These are phyloP conservation scores for Nudaria mundana DNA, from an alignment of 2,888 invertebrate genomes.

Conservation along the genomic window DNA sequence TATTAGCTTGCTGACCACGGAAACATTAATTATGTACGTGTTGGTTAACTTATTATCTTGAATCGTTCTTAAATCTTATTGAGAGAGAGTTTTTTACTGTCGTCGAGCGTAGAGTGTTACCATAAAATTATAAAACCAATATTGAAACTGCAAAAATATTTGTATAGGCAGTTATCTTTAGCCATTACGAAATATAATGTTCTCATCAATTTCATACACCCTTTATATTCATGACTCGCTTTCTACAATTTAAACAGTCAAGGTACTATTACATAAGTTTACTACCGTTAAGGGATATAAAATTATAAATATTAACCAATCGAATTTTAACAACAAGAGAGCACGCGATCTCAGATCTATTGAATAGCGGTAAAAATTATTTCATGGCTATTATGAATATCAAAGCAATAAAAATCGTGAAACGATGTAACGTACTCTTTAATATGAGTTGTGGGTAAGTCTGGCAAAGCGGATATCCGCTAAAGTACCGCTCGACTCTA, in stretches of 20 bases:
- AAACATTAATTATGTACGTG: not conserved
- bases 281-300: too few species aligned
- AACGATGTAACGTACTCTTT: conserved; percentile 37
- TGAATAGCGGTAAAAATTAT: conserved; percentile 40
- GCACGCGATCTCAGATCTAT: conserved; percentile 42
- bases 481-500: conserved; percentile 36
- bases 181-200: too few species aligned
- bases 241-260: not conserved
- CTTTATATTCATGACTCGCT: not conserved
- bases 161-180: too few species aligned
- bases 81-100: not conserved
- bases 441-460: conserved; percentile 51
- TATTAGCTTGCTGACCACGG: conserved; percentile 17
- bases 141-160: too few species aligned
- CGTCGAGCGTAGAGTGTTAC: not conserved
- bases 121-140: too few species aligned
- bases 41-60: too few species aligned
- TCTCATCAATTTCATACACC: too few species aligned
- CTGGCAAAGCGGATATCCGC: conserved; percentile 66
- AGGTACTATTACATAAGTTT: not conserved
- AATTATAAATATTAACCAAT: conserved; percentile 5
- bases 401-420: conserved; percentile 28
- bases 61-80: not conserved
- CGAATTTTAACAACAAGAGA: conserved; percentile 10
- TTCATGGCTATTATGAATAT: conserved; percentile 36